Evolutionary conservation across 2,797 vertebrate species (phyloP), one percentile per base, ranked within the genome.

Genomic region (Otolemur crassicaudatus): DNA sequence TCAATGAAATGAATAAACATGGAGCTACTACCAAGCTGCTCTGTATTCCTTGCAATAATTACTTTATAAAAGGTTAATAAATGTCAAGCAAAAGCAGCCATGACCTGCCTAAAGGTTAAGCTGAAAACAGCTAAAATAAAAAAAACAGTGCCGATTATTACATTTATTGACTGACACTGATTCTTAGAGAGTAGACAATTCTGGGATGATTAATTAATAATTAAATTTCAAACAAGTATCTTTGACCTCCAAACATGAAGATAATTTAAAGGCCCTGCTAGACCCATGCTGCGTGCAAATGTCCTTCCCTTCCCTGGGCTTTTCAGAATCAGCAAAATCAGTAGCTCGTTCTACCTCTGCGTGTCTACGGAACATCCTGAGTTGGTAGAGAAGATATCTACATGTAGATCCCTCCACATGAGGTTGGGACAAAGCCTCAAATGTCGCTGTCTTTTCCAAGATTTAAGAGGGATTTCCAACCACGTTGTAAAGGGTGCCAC

Each of bases 31-130:
- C 16, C 14, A 91, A 14, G n/a, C 37, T 96, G 49, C 37, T 95
- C 11, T 90, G 16, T 79, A 85, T 63, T 81, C 7, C 23, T 82
- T 65, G 40, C 79, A 94, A 96, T 91, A 94, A 97, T 83, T 87
- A 93, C 53, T 94, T 88, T 88, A 76, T 77, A 70, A 94, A 97
- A 97, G 65, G 87, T 96, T 87, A 96, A 93, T 94, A 94, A 94
- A 87, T 94, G 53, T 76, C 87, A 94, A 96, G 5, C 82, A 79
- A 96, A 96, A 96, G 79, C 23, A 89, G 77, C n/a, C 49, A 69
- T 94, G 85, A 87, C 77, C 90, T 91, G 53, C 53, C 20, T 65
- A 97, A 88, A 92, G 85, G 85, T 96, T 97, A 96, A 95, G 6
- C 23, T 94, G 87, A 92, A 89, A 94, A 72, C 31, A 94, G 70